Evolutionary conservation across 2,888 invertebrate species (phyloP).

Genomic region (Campoplex capitator): DNA sequence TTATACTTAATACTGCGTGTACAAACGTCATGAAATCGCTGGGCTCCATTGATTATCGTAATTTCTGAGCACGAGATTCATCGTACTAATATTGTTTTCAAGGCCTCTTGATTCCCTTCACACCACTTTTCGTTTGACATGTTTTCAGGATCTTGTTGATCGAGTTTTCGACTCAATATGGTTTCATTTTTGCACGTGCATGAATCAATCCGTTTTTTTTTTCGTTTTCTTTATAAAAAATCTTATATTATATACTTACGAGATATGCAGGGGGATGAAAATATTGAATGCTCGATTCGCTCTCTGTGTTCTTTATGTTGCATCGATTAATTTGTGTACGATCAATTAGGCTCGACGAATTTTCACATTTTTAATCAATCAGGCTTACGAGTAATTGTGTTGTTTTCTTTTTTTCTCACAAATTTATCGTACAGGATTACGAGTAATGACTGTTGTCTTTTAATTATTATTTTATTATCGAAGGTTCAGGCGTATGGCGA

Average conservation of each 20-base stretch:
- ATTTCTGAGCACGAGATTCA: slow-evolving; percentile 47
- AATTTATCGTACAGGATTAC: background rate
- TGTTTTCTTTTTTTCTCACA: background rate
- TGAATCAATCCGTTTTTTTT: slow-evolving; percentile 39
- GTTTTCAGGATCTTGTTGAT: background rate
- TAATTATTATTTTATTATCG: background rate
- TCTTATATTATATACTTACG: slow-evolving; percentile 24
- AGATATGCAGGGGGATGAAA: slow-evolving; percentile 26
- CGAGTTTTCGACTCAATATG: background rate
- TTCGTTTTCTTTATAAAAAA: slow-evolving; percentile 14
- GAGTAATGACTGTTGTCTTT: background rate
- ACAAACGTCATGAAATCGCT: slow-evolving; percentile 46
- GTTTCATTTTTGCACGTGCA: slow-evolving; percentile 70
- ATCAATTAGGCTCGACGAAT: slow-evolving; percentile 23
- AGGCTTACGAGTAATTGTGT: slow-evolving; percentile 18
- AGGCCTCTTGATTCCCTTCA: background rate
- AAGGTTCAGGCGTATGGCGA: background rate
- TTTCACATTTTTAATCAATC: background rate
- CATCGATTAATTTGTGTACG: slow-evolving; percentile 71
- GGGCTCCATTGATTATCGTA: slow-evolving; percentile 22
- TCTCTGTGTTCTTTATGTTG: slow-evolving; percentile 79
- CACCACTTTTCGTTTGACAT: background rate
- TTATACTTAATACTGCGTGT: slow-evolving; percentile 58
- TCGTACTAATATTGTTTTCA: background rate
- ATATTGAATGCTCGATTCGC: slow-evolving; percentile 60